Percentiles rank a stretch among this genome's conserved stretches.
Conservation (phyloP, 1,140 invertebrate genomes). For the Drosophila kanapiae region DNA sequence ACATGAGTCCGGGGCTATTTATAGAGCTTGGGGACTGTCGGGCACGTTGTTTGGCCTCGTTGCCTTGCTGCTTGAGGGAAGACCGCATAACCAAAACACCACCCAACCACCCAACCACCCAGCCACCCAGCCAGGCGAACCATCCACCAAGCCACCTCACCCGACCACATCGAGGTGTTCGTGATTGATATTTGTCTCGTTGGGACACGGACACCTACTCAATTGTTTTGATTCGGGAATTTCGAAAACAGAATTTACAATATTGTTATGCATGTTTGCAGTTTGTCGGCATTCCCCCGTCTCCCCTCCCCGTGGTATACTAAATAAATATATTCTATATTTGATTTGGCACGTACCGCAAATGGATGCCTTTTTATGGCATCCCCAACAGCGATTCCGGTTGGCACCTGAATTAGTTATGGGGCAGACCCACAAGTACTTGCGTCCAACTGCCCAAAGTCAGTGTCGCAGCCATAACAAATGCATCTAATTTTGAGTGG, state of each 20-base stretch:
- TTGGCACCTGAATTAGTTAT: slow-evolving; percentile 31
- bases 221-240: slow-evolving; percentile 62
- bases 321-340: slow-evolving; percentile 24
- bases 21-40: slow-evolving; percentile 22
- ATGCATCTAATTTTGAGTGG: slow-evolving; percentile 6
- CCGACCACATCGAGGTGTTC: slow-evolving; percentile 13
- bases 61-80: slow-evolving; percentile 31
- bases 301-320: neutral
- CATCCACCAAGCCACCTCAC: neutral
- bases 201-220: slow-evolving; percentile 54
- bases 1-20: slow-evolving; percentile 45
- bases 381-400: slow-evolving; percentile 19
- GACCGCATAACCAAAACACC: slow-evolving; percentile 15
- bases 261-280: slow-evolving; percentile 43
- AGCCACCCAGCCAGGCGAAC: neutral
- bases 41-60: slow-evolving; percentile 49
- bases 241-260: slow-evolving; percentile 35
- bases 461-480: slow-evolving; percentile 12
- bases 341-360: slow-evolving; percentile 31
- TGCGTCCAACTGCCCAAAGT: neutral
- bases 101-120: neutral
- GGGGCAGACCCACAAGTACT: slow-evolving; percentile 36
- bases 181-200: slow-evolving; percentile 67
- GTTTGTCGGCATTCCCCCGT: slow-evolving; percentile 1
- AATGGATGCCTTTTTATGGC: slow-evolving; percentile 46